Conservation (phyloP, 2,888 invertebrate species). For the Drosophila longiperda region DNA sequence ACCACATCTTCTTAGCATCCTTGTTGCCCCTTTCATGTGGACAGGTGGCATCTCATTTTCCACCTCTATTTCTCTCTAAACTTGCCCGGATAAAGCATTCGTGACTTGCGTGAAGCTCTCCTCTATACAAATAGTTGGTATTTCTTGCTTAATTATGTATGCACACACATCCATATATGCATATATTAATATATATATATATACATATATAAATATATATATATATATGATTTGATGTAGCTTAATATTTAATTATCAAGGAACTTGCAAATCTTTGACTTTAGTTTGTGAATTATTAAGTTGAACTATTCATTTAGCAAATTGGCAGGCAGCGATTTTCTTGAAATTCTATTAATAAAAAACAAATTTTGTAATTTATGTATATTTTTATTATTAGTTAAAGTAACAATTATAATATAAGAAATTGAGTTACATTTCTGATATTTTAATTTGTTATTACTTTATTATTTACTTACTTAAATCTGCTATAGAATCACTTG, state of each 20-base stretch:
- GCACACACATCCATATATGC: neutral
- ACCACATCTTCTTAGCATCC: constrained; percentile 4
- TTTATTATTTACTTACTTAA: no score
- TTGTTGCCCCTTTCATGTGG: constrained; percentile 38
- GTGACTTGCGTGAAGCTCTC: constrained; percentile 23
- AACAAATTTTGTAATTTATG: no score
- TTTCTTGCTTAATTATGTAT: constrained; percentile 6
- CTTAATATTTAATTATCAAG: neutral
- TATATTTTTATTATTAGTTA: no score
- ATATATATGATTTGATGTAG: neutral
- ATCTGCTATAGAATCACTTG: no score
- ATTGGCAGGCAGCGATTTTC: no score
- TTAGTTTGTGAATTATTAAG: neutral
- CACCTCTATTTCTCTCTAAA: neutral
- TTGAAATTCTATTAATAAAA: no score
- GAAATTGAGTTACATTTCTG: no score
- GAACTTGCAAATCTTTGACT: neutral
- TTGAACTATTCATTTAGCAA: neutral
- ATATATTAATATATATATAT: neutral
- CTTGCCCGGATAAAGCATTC: constrained; percentile 2
- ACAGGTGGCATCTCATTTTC: constrained; percentile 73
- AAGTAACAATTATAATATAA: no score
- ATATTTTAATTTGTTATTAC: no score
- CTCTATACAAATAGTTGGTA: constrained; percentile 42
- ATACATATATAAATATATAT: no score